phyloP scores from a whole-genome alignment of 2,113 vertebrate genomes.

The Pachypanchax playfairii region DNA sequence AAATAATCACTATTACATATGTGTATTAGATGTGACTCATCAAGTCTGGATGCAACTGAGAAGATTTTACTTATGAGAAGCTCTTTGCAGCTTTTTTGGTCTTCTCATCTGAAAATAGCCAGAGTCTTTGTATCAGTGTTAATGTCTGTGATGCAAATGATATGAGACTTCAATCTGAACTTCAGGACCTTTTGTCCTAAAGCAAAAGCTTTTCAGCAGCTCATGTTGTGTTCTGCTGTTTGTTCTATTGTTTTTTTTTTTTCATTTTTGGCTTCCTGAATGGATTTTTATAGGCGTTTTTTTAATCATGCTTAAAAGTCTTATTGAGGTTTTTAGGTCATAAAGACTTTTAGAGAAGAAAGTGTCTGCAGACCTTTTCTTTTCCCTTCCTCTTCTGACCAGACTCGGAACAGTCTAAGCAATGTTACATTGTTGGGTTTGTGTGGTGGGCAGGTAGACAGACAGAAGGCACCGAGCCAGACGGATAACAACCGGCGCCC shows the following conservation, averaged over 20 bases:
- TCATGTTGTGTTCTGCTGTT: neutral
- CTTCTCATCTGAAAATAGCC: no score
- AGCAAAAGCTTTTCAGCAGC: neutral
- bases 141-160: slow-evolving; percentile 4
- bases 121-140: slow-evolving; percentile 18
- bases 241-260: no score
- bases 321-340: neutral
- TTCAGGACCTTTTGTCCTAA: slow-evolving; percentile 1
- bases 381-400: slow-evolving; percentile 51
- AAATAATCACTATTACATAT: neutral
- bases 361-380: slow-evolving; percentile 48
- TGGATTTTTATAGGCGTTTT: neutral
- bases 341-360: neutral
- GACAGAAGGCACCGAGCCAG: slow-evolving; percentile 70
- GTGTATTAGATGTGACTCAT: neutral
- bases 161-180: slow-evolving; percentile 19
- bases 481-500: slow-evolving; percentile 71
- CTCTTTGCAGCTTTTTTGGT: neutral
- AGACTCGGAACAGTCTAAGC: slow-evolving; percentile 53
- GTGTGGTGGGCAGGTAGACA: slow-evolving; percentile 68
- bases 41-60: no score
- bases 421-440: slow-evolving; percentile 72
- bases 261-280: neutral
- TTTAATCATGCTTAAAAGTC: neutral
- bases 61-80: neutral